Base-by-base conservation (phyloP, 2,797 vertebrate genomes). In the Adelosebastes latens region DNA sequence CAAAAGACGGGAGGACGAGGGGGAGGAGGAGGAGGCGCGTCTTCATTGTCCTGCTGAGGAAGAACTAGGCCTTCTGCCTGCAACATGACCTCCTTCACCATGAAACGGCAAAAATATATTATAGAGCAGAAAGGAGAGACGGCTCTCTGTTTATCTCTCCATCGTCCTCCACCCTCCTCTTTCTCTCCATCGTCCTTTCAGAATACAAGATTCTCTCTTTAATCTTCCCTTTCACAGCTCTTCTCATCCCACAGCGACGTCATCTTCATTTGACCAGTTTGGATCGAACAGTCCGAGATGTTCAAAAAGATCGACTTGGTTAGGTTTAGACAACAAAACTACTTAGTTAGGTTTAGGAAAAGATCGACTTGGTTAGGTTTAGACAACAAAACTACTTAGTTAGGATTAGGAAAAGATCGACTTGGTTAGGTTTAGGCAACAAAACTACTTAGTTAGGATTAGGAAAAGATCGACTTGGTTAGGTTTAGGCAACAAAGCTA, bases 31-130 rank as follows among this genome's bases (percentile, higher is more conserved):
- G 42, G 58, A 62, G 64, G 84, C 1, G 25, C 34, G 82, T 81
- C 49, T 1, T 67, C 46, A 83, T 94, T 94, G 92, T 93, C 64
- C 82, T 2, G 34, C 8, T 29, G 62, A 56, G 29, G 83, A 82
- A 76, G 73, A 91, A 87, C 85, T 86, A 78, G 90, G 85, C 61
- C 70, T 76, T 56, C 73, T 72, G 56, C 63, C 68, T 73, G 81
- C 14, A 52, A 78, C 8, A 24, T 87, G 88, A 94, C 87, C 90
- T 91, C 52, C 84, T 79, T 89, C 86, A 81, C 9, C 39, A 60
- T 66, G 83, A 88, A 87, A 84, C 79, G 25, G 81, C 80, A 59
- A n/a, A 72, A 75, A 67, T 3, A 66, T 14, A 58, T 53, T 32
- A 42, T 11, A 73, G 31, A 72, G 34, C 42, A 61, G 88, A 89